phyloP scores from a whole-genome alignment of 2,888 invertebrate genomes.

The Polydrusus cervinus region DNA sequence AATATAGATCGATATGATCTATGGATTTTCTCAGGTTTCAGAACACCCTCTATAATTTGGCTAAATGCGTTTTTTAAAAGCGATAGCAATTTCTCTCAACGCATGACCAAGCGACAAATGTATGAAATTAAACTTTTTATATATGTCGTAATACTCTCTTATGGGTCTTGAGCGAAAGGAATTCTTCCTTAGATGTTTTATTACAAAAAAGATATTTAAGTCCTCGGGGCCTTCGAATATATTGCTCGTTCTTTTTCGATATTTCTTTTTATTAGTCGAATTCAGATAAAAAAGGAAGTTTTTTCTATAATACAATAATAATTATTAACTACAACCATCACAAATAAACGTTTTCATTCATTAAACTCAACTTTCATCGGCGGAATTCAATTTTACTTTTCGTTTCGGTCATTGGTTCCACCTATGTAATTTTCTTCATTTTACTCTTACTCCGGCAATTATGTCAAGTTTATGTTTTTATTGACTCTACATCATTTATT shows the following conservation, averaged over 20 bases:
- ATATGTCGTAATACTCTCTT: background rate
- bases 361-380: constrained; percentile 23
- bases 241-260: background rate
- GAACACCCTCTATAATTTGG: too few relatives aligned
- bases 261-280: background rate
- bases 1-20: background rate
- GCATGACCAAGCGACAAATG: background rate
- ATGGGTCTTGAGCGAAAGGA: background rate
- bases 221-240: background rate
- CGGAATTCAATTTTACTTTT: constrained; percentile 39
- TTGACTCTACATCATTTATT: constrained; percentile 25
- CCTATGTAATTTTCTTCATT: constrained; percentile 39
- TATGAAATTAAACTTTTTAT: constrained; percentile 7
- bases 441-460: constrained; percentile 25
- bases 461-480: constrained; percentile 49
- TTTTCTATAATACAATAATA: too few relatives aligned
- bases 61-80: too few relatives aligned
- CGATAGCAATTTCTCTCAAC: background rate
- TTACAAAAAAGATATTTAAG: background rate
- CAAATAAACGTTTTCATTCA: background rate
- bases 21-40: too few relatives aligned
- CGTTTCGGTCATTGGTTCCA: constrained; percentile 24
- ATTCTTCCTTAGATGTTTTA: constrained; percentile 10
- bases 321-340: too few relatives aligned
- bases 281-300: background rate